These are phyloP conservation scores for Atlantisia rogersi DNA, from an alignment of 2,113 vertebrate species.

Conservation along the genomic window DNA sequence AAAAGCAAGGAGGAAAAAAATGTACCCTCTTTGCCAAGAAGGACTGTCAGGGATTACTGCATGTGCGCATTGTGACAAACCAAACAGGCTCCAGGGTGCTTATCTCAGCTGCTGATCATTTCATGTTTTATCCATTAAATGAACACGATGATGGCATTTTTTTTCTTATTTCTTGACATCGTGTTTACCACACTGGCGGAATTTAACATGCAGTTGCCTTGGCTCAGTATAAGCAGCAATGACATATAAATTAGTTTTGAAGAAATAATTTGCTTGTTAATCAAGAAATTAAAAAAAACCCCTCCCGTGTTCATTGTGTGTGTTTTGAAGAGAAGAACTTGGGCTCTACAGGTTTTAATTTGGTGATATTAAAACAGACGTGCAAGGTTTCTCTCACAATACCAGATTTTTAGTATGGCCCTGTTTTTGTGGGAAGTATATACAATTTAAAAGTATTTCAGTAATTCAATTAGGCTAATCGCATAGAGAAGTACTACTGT, in stretches of 20 bases:
- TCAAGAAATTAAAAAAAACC: conserved; percentile 15
- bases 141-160: not conserved
- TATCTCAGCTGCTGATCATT: not conserved
- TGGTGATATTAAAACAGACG: conserved; percentile 13
- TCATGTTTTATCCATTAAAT: conserved; percentile 29
- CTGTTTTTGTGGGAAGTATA: not conserved
- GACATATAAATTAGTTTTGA: conserved; percentile 62
- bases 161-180: conserved; percentile 30
- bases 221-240: conserved; percentile 21
- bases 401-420: not conserved
- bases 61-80: conserved; percentile 12
- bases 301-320: not conserved
- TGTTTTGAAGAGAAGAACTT: conserved; percentile 47
- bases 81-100: conserved; percentile 27
- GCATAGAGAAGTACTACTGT: not conserved
- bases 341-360: conserved; percentile 60
- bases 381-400: not conserved
- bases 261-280: conserved; percentile 68
- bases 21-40: not conserved
- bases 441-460: not conserved
- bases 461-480: not conserved
- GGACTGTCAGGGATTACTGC: conserved; percentile 30
- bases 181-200: not conserved
- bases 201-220: conserved; percentile 5
- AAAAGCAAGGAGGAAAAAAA: not conserved